Conservation (phyloP, 2,888 invertebrate genomes). For the Nomada lathburiana region DNA sequence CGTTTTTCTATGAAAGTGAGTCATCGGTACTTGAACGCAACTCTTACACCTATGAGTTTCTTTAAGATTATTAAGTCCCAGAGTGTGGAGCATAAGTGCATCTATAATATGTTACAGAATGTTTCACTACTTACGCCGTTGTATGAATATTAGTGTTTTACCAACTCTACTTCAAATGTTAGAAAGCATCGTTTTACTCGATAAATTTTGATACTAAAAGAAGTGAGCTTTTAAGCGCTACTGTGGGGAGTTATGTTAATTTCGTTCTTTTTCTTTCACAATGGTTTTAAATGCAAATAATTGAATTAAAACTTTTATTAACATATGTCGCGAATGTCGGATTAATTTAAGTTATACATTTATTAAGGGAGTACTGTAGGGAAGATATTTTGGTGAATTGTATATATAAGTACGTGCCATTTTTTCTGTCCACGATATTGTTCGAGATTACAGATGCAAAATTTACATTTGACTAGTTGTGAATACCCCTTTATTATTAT, state of each 20-base stretch:
- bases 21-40: slow-evolving; percentile 1
- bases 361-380: no score
- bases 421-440: neutral
- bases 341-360: neutral
- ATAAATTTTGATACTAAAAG: no score
- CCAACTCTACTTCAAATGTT: no score
- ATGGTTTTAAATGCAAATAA: neutral
- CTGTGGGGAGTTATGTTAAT: no score
- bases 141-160: neutral
- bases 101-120: no score
- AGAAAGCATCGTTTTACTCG: no score
- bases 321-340: neutral
- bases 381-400: neutral
- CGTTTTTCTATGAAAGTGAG: neutral
- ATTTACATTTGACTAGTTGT: no score
- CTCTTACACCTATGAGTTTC: neutral
- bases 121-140: neutral
- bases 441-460: neutral
- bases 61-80: neutral
- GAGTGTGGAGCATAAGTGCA: neutral
- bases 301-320: neutral
- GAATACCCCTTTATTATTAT: no score
- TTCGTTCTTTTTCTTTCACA: neutral
- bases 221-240: no score
- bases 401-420: no score